Percentiles rank a stretch among this genome's conserved stretches.
phyloP scores from a whole-genome alignment of 2,888 invertebrate species.

The Orthosia cruda region DNA sequence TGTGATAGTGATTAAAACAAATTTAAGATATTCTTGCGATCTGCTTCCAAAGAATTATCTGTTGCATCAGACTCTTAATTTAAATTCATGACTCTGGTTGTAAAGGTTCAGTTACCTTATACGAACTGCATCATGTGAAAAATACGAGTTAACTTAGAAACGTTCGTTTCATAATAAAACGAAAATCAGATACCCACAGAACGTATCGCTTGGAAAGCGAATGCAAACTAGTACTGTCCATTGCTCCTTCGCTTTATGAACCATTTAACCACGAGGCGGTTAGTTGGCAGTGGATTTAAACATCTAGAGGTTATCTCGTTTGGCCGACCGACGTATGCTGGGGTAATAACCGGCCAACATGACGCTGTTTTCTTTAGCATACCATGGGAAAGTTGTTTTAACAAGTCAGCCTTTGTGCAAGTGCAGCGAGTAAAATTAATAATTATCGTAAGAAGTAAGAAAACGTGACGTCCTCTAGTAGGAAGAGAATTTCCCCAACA shows the following conservation, averaged over 20 bases:
- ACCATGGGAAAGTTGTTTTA: conserved; percentile 66
- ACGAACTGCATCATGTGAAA: conserved; percentile 33
- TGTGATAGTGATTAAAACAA: conserved; percentile 4
- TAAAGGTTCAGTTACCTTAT: conserved; percentile 29
- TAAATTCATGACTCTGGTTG: conserved; percentile 27
- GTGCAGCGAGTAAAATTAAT: conserved; percentile 52
- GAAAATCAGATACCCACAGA: conserved; percentile 35
- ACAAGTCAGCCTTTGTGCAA: conserved; percentile 51
- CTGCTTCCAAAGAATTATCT: not conserved
- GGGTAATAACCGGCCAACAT: conserved; percentile 59
- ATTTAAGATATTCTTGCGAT: not conserved
- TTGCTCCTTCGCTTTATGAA: conserved; percentile 31
- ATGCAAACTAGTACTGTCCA: conserved; percentile 21
- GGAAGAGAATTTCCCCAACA: conserved; percentile 68
- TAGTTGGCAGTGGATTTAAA: conserved; percentile 41
- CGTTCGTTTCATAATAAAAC: conserved; percentile 27
- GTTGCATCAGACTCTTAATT: conserved; percentile 34
- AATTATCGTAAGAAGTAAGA: conserved; percentile 60
- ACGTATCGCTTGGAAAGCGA: conserved; percentile 13
- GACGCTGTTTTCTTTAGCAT: conserved; percentile 55
- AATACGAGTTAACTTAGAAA: conserved; percentile 37
- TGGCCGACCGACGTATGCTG: conserved; percentile 49
- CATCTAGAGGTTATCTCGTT: conserved; percentile 53
- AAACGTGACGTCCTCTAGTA: conserved; percentile 58
- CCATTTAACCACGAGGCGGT: conserved; percentile 15